A percentile compares a stretch with the other conserved stretches of the same genome.
These are phyloP conservation scores for Etheostoma nigrum DNA, from an alignment of 2,797 vertebrate genomes.

Conservation along the genomic window DNA sequence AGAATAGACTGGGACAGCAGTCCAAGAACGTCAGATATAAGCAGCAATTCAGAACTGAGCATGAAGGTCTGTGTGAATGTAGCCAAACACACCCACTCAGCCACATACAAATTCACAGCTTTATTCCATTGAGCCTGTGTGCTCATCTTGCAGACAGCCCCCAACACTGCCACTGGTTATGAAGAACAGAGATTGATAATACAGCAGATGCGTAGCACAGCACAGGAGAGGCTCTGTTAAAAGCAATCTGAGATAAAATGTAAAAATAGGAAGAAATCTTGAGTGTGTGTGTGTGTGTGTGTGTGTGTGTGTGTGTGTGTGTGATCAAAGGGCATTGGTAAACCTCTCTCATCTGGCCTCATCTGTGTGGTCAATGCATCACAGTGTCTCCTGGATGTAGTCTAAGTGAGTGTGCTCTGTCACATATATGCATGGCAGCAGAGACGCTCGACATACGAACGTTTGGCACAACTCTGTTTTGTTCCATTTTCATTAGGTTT, in stretches of 20 bases:
- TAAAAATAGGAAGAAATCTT: constrained; percentile 34
- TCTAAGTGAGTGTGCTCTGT: constrained; percentile 15
- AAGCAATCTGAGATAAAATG: constrained; percentile 49
- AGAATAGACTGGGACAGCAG: constrained; percentile 58
- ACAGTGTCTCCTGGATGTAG: constrained; percentile 17
- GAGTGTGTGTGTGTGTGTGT: constrained; percentile 2
- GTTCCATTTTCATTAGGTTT: constrained; percentile 47
- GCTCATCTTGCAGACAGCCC: constrained; percentile 49
- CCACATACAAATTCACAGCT: constrained; percentile 48
- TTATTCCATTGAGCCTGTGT: constrained; percentile 48
- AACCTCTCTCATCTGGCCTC: constrained; percentile 52
- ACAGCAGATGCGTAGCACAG: constrained; percentile 25
- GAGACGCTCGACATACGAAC: constrained; percentile 24
- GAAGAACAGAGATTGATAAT: constrained; percentile 40
- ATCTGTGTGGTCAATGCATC: constrained; percentile 45
- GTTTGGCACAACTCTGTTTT: constrained; percentile 39
- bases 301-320: constrained; percentile 1
- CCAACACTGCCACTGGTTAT: constrained; percentile 40
- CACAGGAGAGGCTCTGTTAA: constrained; percentile 37
- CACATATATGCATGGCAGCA: constrained; percentile 12
- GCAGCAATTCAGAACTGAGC: constrained; percentile 51
- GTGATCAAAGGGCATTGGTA: constrained; percentile 62
- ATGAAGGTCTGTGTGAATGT: constrained; percentile 39
- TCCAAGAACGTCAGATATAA: constrained; percentile 64
- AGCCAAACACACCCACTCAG: constrained; percentile 68